These are phyloP conservation scores for Clarias batrachus DNA, from an alignment of 2,113 vertebrate genomes.

Conservation along the genomic window DNA sequence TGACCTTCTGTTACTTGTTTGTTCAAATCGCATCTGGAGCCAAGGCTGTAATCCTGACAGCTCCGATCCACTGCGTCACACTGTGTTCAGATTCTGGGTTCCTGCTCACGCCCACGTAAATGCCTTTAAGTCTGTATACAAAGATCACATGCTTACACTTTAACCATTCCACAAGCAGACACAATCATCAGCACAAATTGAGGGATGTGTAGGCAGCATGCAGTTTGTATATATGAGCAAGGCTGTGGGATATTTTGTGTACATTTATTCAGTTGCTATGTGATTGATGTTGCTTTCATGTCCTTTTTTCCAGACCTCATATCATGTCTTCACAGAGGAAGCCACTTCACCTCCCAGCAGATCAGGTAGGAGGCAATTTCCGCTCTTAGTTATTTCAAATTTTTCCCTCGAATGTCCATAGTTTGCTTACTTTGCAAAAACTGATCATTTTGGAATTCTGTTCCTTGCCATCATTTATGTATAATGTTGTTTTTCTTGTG, in stretches of 20 bases:
- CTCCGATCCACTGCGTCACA: constrained; percentile 60
- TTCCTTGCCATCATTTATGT: background rate
- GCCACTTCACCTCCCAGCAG: constrained; percentile 72
- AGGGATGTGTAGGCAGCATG: background rate
- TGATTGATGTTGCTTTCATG: background rate
- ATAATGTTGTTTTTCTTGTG: background rate
- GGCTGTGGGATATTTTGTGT: constrained; percentile 31
- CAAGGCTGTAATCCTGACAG: constrained; percentile 45
- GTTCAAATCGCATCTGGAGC: constrained; percentile 63
- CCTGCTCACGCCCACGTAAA: constrained; percentile 58
- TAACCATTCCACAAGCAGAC: background rate
- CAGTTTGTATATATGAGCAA: constrained; percentile 44
- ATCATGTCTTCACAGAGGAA: constrained; percentile 82
- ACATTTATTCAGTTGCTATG: constrained; percentile 1
- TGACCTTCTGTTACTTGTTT: constrained; percentile 69
- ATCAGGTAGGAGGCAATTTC: constrained; percentile 71
- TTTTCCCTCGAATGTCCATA: background rate
- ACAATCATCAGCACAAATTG: background rate
- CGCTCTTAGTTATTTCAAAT: background rate
- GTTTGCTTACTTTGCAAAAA: background rate
- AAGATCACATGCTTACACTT: constrained; percentile 54
- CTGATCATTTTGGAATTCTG: background rate
- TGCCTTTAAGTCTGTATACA: constrained; percentile 39
- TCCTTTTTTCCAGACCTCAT: constrained; percentile 71
- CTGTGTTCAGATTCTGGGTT: constrained; percentile 18